phyloP scores from a whole-genome alignment of 2,113 vertebrate genomes.

The Apistogramma diplotaenia region DNA sequence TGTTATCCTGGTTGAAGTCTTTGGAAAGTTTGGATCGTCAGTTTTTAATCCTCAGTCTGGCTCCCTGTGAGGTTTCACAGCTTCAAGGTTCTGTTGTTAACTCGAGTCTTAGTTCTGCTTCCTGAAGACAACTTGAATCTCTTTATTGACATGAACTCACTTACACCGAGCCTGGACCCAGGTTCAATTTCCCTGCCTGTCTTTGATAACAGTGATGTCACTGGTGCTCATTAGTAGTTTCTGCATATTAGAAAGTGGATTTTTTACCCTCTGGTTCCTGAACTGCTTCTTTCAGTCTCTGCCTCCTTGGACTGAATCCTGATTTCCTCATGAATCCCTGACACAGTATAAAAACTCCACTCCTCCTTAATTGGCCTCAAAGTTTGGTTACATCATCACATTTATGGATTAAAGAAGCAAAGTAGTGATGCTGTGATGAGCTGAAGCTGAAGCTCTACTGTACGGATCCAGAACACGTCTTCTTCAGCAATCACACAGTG shows the following conservation, averaged over 20 bases:
- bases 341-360: not conserved
- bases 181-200: not conserved
- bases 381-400: not conserved
- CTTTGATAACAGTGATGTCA: not conserved
- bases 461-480: too few relatives aligned
- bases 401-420: not conserved
- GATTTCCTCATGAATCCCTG: not conserved
- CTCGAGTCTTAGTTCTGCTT: not conserved
- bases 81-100: not conserved
- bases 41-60: not conserved
- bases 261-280: not conserved
- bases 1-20: not conserved
- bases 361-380: not conserved
- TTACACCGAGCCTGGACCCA: not conserved
- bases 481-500: too few relatives aligned
- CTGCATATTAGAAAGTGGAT: not conserved
- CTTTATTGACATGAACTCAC: not conserved
- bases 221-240: not conserved
- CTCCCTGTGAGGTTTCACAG: accelerated
- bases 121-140: not conserved
- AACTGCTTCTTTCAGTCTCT: not conserved
- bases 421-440: too few relatives aligned
- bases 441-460: too few relatives aligned
- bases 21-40: not conserved
- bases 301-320: not conserved